Evolutionary conservation across 2,797 vertebrate genomes (phyloP).

Genomic region (Echeneis naucrates): DNA sequence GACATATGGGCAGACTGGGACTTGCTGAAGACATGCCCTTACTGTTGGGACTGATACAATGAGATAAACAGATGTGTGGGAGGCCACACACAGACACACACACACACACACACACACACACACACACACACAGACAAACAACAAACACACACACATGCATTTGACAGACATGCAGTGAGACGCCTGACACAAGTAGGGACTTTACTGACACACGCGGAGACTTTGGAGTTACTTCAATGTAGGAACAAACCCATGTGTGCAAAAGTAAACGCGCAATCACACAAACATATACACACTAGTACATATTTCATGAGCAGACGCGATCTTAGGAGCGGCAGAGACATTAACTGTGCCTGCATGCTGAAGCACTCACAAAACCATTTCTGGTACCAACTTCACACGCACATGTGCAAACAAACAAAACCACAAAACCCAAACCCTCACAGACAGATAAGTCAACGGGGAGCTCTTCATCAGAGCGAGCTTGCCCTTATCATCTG

Average conservation of each 20-base stretch:
- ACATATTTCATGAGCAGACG: background rate
- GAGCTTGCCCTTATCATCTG: slow-evolving; percentile 58
- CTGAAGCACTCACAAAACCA: background rate
- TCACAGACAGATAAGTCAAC: slow-evolving; percentile 55
- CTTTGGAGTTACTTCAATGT: background rate
- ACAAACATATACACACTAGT: background rate
- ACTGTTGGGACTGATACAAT: slow-evolving; percentile 78
- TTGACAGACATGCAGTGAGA: slow-evolving; percentile 50
- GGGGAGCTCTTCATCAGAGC: slow-evolving; percentile 68
- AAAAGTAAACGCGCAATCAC: background rate
- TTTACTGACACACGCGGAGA: slow-evolving; percentile 18
- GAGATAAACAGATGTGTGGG: slow-evolving; percentile 79
- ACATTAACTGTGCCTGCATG: background rate
- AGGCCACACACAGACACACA: slow-evolving; percentile 48
- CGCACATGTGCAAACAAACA: slow-evolving; percentile 29
- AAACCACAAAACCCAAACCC: slow-evolving; percentile 30
- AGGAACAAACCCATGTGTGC: background rate
- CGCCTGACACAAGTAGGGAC: slow-evolving; percentile 22
- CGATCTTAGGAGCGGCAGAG: slow-evolving; percentile 5
- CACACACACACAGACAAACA: slow-evolving; percentile 25
- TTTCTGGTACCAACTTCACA: background rate
- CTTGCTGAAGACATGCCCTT: slow-evolving; percentile 72
- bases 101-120: slow-evolving; percentile 9
- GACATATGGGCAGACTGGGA: slow-evolving; percentile 82
- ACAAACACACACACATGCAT: slow-evolving; percentile 12